Evolutionary conservation across 2,113 vertebrate species (phyloP), one percentile per base, ranked within the genome.

Genomic region (Megaleporinus macrocephalus): DNA sequence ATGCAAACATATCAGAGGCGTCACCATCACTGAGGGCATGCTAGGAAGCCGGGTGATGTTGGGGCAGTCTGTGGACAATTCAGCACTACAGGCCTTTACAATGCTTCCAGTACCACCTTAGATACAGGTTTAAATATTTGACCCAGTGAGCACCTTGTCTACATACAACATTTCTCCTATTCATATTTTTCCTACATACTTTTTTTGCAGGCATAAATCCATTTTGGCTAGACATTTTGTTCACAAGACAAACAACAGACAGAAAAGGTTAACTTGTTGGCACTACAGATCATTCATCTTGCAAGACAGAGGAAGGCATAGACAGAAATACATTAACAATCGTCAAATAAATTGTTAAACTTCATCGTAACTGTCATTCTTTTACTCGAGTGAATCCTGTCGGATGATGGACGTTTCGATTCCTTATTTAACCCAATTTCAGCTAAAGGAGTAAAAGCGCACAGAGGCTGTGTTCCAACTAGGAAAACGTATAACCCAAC

Each of bases 241-340:
- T 92, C 86, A 90, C 87, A 76, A 90, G 90, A 93, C 92, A 89
- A 85, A 93, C 81, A 57, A 92, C 88, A 91, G 84, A 89, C 79
- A 87, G 62, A 74, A 74, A 89, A 86, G 84, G 44, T 89, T 89
- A 78, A 90, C 89, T 75, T 89, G 91, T 91, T 93, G 92, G 91
- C 92, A 93, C 91, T 81, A 92, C 87, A 93, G 91, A 90, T 92
- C 87, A 91, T 91, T 91, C 83, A 90, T 91, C 89, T 86, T 85
- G 91, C 90, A 93, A 91, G 90, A 93, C 91, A 91, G 85, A 90
- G 89, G 83, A 91, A 93, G 91, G 90, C 91, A 91, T 88, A 89
- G 92, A 93, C 87, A 91, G 91, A 90, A 90, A 89, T 88, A 91
- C 83, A 89, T 90, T 73, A 92, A 91, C 91, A 92, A 92, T 93